phyloP scores from a whole-genome alignment of 2,113 vertebrate genomes.

The Ochotona curzoniae region DNA sequence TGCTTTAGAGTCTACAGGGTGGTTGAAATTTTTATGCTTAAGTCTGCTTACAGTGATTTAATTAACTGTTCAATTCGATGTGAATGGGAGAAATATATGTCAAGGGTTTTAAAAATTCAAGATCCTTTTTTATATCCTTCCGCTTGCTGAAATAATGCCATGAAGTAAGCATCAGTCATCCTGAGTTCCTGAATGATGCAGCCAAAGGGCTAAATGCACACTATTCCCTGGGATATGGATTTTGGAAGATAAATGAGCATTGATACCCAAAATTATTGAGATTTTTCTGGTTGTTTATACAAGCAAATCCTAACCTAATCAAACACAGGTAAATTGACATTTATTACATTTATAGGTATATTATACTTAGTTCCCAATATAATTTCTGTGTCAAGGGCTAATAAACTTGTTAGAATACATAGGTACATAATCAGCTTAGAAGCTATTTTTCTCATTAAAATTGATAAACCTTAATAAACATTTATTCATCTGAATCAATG shows the following conservation, averaged over 20 bases:
- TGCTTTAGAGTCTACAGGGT: background rate
- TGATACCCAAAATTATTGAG: background rate
- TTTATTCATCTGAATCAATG: slow-evolving; percentile 16
- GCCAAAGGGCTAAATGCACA: background rate
- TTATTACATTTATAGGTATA: background rate
- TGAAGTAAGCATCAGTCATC: background rate
- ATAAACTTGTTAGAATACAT: background rate
- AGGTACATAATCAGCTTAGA: background rate
- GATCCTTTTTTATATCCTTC: background rate
- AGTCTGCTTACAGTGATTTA: background rate
- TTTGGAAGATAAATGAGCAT: background rate
- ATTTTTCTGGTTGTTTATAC: background rate
- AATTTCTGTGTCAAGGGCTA: background rate
- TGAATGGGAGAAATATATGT: background rate
- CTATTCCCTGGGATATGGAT: background rate
- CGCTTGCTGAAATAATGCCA: background rate
- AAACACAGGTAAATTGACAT: background rate
- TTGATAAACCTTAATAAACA: slow-evolving; percentile 22
- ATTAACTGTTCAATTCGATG: background rate
- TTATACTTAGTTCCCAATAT: background rate
- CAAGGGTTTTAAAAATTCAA: background rate
- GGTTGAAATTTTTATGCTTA: background rate
- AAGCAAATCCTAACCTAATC: background rate
- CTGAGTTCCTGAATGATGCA: background rate
- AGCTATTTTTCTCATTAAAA: slow-evolving; percentile 20